Evolutionary conservation across 2,113 vertebrate genomes (phyloP), one percentile per base, ranked within the genome.

Genomic region (Natator depressus): DNA sequence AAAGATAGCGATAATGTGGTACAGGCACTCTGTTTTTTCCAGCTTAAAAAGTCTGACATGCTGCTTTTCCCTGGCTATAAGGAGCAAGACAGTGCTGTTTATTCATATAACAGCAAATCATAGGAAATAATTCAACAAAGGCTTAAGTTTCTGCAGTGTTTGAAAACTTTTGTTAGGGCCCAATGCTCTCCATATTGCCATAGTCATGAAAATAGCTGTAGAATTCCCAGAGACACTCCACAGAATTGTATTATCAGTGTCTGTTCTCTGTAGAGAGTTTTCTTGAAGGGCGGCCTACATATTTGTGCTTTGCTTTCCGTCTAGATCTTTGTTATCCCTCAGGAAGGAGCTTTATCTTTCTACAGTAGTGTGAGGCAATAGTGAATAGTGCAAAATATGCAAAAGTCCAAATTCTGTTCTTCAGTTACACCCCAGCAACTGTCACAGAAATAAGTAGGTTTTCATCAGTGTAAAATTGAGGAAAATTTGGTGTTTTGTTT

Each of bases 101-200:
- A 17, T 81, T 82, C 35, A 81, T 6, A 25, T 5, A 12, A 8
- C 31, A 88, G 8, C 38, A 85, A 47, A 49, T 87, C 24, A 84
- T 47, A 84, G 59, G 38, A 79, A 53, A 9, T 13, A 35, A 85
- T 72, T 72, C 14, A 35, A 49, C 10, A 53, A 31, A 78, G 72
- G 8, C 2, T 6, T 55, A 10, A 29, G 38, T 13, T 78, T 42
- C 72, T 83, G 27, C 6, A 57, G 4, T 46, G 31, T 46, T 57
- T 62, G 46, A 90, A 89, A 91, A 4, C 1, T 83, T 89, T 72
- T 91, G 0, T 6, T 38, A 46, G 2, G 10, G 22, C 3, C 50
- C 5, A 46, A 1, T 1, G 13, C 35, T 38, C 5, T 76, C 19
- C 0, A 0, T 75, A 46, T 84, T 84, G 87, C n/a, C 6, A 54